Evolutionary conservation across 1,140 invertebrate species (phyloP), one percentile per base, ranked within the genome.

Genomic region (Tetramorium alpestre): DNA sequence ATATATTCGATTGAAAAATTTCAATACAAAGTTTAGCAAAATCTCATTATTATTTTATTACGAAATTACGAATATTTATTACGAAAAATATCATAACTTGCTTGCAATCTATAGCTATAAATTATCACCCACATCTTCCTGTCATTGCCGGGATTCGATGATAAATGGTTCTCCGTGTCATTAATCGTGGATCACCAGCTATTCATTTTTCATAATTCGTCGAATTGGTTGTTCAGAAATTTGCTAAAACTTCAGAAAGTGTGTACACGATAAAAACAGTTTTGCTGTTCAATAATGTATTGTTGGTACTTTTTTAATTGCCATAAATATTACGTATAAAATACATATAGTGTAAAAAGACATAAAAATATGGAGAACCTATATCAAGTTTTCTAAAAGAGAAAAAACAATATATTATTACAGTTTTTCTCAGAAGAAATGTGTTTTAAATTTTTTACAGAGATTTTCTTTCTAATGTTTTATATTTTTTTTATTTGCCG

Each of bases 181-280:
- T 84, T 84, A 84, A 84, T 84, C 69, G 80, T 75, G 80, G 69
- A 84, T 84, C 54, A 62, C 80, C 69, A 38, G 54, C 67, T 73
- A 73, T 73, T 84, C 80, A 84, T 84, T 84, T 84, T 84, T 84
- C 69, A 84, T 75, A 84, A 84, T 84, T 84, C 28, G 28, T 47
- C 80, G 25, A 75, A 62, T 56, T 60, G 41, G 41, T 73, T 60
- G 69, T 56, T 60, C 18, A 38, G 80, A 84, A 75, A 75, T 84
- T 75, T 62, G 69, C 44, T 33, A n/a, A 47, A 47, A 60, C 44
- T 47, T 72, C 22, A 22, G 41, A 13, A 56, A 54, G n/a, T 18
- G 4, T 41, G 41, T 58, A 22, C 7, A 33, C 18, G 8, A 22
- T 3, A 58, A 44, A 70, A 28, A 56, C 0, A 41, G 25, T 58